phyloP scores from a whole-genome alignment of 2,797 vertebrate genomes.

The Coregonus ussuriensis region DNA sequence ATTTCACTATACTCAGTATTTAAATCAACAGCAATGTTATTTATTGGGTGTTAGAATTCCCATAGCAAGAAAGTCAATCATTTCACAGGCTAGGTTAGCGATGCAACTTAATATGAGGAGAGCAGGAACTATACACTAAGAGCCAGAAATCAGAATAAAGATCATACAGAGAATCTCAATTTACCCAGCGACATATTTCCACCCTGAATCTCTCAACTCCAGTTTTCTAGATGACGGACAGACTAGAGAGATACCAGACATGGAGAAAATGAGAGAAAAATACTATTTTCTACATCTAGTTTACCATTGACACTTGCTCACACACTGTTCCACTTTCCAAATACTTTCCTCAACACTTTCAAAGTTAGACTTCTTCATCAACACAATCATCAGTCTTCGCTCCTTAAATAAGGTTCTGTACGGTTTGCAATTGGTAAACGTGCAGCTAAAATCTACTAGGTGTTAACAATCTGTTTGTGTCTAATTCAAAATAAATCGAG shows the following conservation, averaged over 20 bases:
- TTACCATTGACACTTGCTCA: conserved; percentile 65
- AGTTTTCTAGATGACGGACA: conserved; percentile 21
- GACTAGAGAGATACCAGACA: conserved; percentile 31
- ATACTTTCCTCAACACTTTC: conserved; percentile 70
- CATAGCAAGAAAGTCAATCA: not conserved
- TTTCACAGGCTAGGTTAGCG: not conserved
- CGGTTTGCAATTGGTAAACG: conserved; percentile 50
- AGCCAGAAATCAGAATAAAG: conserved; percentile 24
- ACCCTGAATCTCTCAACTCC: conserved; percentile 25
- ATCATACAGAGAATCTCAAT: conserved; percentile 34
- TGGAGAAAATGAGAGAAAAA: conserved; percentile 12
- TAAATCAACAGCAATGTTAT: conserved; percentile 16
- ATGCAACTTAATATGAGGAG: not conserved
- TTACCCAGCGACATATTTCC: conserved; percentile 17
- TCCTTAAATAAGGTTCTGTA: conserved; percentile 52
- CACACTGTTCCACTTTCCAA: conserved; percentile 65
- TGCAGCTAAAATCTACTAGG: conserved; percentile 43
- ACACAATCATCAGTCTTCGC: conserved; percentile 34
- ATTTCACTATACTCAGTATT: conserved; percentile 32
- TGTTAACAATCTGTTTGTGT: conserved; percentile 45
- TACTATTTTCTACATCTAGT: conserved; percentile 52
- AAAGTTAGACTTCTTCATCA: conserved; percentile 30
- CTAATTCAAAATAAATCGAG: conserved; percentile 54
- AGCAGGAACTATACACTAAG: not conserved
- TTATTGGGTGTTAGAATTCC: conserved; percentile 35